phyloP scores from a whole-genome alignment of 2,888 invertebrate species.

The Eupithecia subfuscata region DNA sequence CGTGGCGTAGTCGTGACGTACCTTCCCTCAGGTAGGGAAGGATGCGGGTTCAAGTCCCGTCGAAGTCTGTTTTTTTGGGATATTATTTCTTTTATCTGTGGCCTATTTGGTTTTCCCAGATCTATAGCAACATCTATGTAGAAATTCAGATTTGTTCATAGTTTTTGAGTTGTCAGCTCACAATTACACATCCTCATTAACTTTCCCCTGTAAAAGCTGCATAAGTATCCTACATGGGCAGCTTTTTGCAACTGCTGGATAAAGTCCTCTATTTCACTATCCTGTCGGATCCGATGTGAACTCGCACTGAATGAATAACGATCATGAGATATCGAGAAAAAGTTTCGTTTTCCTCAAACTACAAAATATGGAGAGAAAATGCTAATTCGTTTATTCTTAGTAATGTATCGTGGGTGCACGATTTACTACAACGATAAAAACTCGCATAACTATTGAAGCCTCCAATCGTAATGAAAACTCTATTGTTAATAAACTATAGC shows the following conservation, averaged over 20 bases:
- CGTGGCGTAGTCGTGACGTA: too few species aligned
- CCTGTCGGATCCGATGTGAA: background rate
- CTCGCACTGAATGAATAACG: background rate
- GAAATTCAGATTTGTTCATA: background rate
- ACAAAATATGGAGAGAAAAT: background rate
- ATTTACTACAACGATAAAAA: background rate
- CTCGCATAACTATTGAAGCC: background rate
- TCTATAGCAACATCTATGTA: background rate
- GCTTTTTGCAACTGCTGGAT: background rate
- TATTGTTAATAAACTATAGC: background rate
- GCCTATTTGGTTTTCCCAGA: background rate
- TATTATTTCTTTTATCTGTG: too few species aligned
- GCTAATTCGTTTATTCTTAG: background rate
- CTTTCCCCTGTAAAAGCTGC: too few species aligned
- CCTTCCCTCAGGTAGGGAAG: too few species aligned
- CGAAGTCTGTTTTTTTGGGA: too few species aligned
- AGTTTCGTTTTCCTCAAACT: background rate
- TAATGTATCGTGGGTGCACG: background rate
- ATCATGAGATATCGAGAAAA: background rate
- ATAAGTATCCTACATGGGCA: too few species aligned
- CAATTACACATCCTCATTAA: background rate
- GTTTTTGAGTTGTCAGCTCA: background rate
- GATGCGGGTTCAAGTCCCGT: too few species aligned
- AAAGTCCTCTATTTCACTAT: background rate
- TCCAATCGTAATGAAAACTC: background rate